Evolutionary conservation across 2,888 invertebrate species (phyloP).

Genomic region (Latrodectus elegans): DNA sequence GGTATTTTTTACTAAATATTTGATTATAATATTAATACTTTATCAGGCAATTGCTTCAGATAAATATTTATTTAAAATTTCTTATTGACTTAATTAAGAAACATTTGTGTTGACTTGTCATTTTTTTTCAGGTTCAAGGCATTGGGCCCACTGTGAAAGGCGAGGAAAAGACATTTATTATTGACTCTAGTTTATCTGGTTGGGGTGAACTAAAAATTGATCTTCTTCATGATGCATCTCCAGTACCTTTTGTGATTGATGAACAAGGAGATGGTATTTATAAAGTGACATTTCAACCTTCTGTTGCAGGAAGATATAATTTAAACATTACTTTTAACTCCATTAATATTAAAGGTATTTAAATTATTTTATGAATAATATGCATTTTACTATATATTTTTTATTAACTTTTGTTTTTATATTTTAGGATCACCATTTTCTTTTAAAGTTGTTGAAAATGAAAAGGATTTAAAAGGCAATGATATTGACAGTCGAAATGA

Average conservation of each 20-base stretch:
- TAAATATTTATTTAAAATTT: too few relatives aligned
- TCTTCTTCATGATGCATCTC: conserved; percentile 90
- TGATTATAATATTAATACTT: too few relatives aligned
- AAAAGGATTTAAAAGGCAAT: conserved; percentile 52
- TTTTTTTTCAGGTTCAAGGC: conserved; percentile 48
- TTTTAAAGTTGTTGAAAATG: conserved; percentile 71
- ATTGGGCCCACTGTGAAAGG: conserved; percentile 37
- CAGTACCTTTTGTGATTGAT: conserved; percentile 79
- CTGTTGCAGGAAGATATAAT: conserved; percentile 94
- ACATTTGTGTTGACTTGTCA: not conserved
- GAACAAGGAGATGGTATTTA: conserved; percentile 83
- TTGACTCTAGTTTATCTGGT: conserved; percentile 85
- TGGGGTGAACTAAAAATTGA: conserved; percentile 93
- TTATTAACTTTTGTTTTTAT: not conserved
- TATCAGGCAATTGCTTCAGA: too few relatives aligned
- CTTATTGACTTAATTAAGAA: too few relatives aligned
- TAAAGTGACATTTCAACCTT: conserved; percentile 92
- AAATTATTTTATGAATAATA: not conserved
- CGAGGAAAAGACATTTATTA: conserved; percentile 78
- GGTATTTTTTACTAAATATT: too few relatives aligned
- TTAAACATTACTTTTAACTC: conserved; percentile 93
- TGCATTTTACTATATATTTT: not conserved
- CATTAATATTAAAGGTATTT: conserved; percentile 63
- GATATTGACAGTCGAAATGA: conserved; percentile 48
- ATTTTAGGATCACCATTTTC: conserved; percentile 75